Percentiles rank a stretch among this genome's conserved stretches.
Conservation (phyloP, 1,140 invertebrate genomes). For the Matsumurasca onukii region DNA sequence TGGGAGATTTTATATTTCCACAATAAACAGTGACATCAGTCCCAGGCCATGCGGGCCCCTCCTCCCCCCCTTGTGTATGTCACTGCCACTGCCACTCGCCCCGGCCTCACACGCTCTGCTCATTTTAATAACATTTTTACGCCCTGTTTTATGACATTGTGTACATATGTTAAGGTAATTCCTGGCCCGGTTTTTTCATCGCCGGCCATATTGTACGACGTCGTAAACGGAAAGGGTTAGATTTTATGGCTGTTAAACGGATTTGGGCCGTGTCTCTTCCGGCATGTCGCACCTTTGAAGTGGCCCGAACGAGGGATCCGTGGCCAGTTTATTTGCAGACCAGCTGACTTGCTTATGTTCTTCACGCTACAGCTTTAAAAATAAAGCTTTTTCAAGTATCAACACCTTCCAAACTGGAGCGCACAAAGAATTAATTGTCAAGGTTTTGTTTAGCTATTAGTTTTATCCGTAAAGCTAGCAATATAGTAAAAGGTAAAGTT, state of each 20-base stretch:
- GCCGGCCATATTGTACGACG: not conserved
- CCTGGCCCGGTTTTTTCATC: not conserved
- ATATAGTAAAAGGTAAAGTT: no score
- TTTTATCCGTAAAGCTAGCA: no score
- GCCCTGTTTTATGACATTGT: not conserved
- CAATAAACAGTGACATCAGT: not conserved
- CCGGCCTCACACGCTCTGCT: not conserved
- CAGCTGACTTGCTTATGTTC: no score
- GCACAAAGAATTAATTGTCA: no score
- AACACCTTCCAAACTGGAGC: no score
- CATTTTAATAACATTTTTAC: not conserved
- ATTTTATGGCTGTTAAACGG: not conserved
- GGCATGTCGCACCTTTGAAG: not conserved
- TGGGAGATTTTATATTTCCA: not conserved
- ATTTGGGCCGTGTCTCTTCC: not conserved
- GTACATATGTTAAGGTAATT: slow-evolving; percentile 1
- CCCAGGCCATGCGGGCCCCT: not conserved
- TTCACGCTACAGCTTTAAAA: no score
- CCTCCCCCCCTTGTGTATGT: not conserved
- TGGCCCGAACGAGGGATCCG: no score
- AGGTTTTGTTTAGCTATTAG: no score
- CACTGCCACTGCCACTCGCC: not conserved
- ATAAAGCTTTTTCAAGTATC: no score
- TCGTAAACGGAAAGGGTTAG: not conserved
- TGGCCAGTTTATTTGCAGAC: no score